These are phyloP conservation scores for Sturnus vulgaris DNA, from an alignment of 2,113 vertebrate species.

Conservation along the genomic window DNA sequence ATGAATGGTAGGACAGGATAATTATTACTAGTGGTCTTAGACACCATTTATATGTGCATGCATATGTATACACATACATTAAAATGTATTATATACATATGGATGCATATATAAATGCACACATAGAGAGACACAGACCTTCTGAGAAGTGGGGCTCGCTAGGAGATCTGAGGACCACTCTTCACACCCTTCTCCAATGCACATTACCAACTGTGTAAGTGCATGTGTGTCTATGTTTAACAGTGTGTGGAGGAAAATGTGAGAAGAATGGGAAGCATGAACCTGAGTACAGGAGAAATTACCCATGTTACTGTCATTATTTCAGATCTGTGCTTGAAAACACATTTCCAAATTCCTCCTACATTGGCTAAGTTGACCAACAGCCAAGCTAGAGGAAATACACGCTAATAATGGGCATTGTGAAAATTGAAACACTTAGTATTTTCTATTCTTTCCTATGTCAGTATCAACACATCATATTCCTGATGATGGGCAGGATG, in stretches of 20 bases:
- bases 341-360: background rate
- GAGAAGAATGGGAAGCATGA: background rate
- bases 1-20: background rate
- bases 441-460: background rate
- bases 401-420: background rate
- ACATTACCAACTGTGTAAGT: background rate
- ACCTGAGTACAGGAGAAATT: background rate
- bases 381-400: background rate
- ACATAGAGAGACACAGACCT: background rate
- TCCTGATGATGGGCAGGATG: background rate
- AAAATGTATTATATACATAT: background rate
- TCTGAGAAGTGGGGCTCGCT: background rate
- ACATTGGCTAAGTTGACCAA: background rate
- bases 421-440: background rate
- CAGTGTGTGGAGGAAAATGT: background rate
- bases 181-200: conserved; percentile 23
- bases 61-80: background rate
- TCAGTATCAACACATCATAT: background rate
- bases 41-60: background rate
- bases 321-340: conserved; percentile 3
- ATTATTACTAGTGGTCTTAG: background rate
- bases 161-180: background rate
- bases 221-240: background rate
- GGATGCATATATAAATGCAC: background rate
- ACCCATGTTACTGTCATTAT: background rate